These are phyloP conservation scores for Leptodirus hochenwartii DNA, from an alignment of 2,888 invertebrate genomes.

Conservation along the genomic window DNA sequence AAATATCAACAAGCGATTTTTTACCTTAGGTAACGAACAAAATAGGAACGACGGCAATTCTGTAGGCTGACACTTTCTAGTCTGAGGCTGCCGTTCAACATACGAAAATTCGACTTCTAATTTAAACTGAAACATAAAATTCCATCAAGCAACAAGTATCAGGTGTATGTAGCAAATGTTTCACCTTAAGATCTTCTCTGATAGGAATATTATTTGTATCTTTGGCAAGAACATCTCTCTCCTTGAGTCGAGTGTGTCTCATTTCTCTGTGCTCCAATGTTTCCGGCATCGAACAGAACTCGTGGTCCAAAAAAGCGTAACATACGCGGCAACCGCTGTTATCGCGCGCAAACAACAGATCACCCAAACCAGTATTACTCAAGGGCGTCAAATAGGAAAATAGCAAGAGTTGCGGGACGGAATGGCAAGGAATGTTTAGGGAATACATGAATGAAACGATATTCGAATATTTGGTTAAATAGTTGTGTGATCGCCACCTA, in stretches of 20 bases:
- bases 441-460: too few relatives aligned
- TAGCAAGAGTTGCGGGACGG: too few relatives aligned
- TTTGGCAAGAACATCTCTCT: constrained; percentile 15
- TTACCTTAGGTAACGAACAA: constrained; percentile 49
- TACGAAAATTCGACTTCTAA: constrained; percentile 29
- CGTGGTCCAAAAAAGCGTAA: constrained; percentile 51
- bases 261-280: constrained; percentile 69
- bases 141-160: too few relatives aligned
- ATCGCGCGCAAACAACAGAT: constrained; percentile 29
- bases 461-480: too few relatives aligned
- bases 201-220: constrained; percentile 1
- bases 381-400: too few relatives aligned
- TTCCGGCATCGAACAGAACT: constrained; percentile 61
- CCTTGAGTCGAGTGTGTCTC: constrained; percentile 49
- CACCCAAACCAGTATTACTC: constrained; percentile 20
- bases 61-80: constrained; percentile 29
- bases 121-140: constrained; percentile 7
- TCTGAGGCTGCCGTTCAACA: constrained; percentile 26
- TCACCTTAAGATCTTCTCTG: too few relatives aligned
- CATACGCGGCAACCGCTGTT: constrained; percentile 34
- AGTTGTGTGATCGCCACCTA: too few relatives aligned
- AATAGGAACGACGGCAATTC: constrained; percentile 49
- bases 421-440: too few relatives aligned
- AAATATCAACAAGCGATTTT: too few relatives aligned
- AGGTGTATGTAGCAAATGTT: too few relatives aligned